These are phyloP conservation scores for Oscheius sp. DNA, from an alignment of 2,888 invertebrate genomes.

Conservation along the genomic window DNA sequence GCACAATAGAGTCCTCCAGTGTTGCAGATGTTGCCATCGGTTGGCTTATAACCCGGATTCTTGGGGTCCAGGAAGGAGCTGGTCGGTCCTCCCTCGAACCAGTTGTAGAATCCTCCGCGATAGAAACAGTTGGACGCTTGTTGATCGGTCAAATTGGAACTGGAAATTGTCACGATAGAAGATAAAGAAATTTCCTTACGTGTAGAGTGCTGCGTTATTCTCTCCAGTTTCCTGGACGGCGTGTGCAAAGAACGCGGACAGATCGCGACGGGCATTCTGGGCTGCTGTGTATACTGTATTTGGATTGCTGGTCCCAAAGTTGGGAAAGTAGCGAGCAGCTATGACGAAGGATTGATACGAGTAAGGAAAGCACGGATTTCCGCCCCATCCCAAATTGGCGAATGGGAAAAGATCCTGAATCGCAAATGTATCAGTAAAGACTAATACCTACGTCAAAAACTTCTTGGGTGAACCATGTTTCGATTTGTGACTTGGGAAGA, in stretches of 20 bases:
- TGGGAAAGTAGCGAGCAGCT: conserved; percentile 66
- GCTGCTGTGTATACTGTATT: conserved; percentile 59
- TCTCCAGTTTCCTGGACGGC: conserved; percentile 70
- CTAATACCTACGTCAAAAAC: conserved; percentile 52
- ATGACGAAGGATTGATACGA: conserved; percentile 68
- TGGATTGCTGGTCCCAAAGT: conserved; percentile 60
- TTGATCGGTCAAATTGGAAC: conserved; percentile 34
- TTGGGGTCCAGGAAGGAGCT: conserved; percentile 56
- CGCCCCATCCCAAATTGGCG: conserved; percentile 69
- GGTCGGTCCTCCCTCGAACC: conserved; percentile 67
- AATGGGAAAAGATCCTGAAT: conserved; percentile 65
- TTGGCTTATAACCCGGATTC: conserved; percentile 59
- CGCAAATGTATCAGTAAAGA: too few species aligned
- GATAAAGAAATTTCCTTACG: conserved; percentile 36
- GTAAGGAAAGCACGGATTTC: conserved; percentile 64
- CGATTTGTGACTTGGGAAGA: conserved; percentile 52
- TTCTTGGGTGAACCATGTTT: conserved; percentile 64
- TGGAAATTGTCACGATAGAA: neutral
- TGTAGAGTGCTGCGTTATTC: conserved; percentile 64
- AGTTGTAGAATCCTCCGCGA: conserved; percentile 70
- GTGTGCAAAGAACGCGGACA: conserved; percentile 69
- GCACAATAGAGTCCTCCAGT: conserved; percentile 51
- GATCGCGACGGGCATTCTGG: conserved; percentile 61
- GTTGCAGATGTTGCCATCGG: conserved; percentile 58
- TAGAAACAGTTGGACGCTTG: conserved; percentile 67